Conservation (phyloP, 2,113 vertebrate species). For the Ariopsis seemanni region DNA sequence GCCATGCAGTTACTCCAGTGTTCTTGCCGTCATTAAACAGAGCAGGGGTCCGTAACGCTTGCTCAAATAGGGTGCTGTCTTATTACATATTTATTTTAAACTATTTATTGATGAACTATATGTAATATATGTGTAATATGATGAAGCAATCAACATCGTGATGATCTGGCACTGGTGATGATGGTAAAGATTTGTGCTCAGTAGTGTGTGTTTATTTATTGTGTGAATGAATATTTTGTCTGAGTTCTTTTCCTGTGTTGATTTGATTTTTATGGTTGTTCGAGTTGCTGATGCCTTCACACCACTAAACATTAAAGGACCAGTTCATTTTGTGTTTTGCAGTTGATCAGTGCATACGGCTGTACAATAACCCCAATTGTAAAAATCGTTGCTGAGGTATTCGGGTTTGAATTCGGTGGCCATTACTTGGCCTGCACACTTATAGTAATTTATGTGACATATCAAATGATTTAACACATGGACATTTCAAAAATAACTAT, state of each 20-base stretch:
- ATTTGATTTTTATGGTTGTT: constrained; percentile 9
- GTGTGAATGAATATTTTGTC: constrained; percentile 35
- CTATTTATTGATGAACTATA: constrained; percentile 6
- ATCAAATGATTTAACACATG: neutral
- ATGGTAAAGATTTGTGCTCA: constrained; percentile 20
- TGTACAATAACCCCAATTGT: neutral
- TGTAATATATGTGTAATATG: constrained; percentile 5
- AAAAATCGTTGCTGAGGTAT: neutral
- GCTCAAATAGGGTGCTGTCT: constrained; percentile 42
- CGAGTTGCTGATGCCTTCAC: constrained; percentile 11
- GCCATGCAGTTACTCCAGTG: constrained; percentile 9
- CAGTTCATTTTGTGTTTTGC: neutral
- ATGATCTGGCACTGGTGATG: constrained; percentile 8
- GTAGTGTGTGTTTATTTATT: constrained; percentile 26
- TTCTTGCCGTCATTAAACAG: constrained; percentile 23
- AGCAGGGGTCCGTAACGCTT: constrained; percentile 36
- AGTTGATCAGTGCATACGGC: neutral
- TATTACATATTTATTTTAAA: constrained; percentile 9
- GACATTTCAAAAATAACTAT: neutral
- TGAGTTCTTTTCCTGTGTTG: neutral
- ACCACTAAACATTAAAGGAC: neutral
- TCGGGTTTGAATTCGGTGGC: neutral
- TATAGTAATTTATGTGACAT: neutral
- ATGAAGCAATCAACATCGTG: constrained; percentile 4
- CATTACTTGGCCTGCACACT: neutral